Base-by-base conservation (phyloP, 2,113 vertebrate genomes). In the Nansenia antarctica region DNA sequence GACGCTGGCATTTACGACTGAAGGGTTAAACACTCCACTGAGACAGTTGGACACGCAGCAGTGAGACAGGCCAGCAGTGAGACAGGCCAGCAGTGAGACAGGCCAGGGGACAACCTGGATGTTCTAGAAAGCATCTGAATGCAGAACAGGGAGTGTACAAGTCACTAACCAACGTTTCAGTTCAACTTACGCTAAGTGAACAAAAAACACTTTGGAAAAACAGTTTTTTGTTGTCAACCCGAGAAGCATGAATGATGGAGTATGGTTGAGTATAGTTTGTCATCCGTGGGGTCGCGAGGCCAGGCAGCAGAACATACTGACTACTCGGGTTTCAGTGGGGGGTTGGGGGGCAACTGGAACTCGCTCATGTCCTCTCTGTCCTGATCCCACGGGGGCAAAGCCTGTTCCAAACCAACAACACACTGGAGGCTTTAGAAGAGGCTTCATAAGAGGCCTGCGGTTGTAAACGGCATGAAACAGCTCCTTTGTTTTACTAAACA, bases 261-360 rank as follows among this genome's bases (percentile, higher is more conserved):
- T 18, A 35, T 68, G 82, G 58, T 63, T 47, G 62, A 45, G 47
- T 18, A 35, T 68, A 84, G 58, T 63, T 47, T 67, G 52, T 70
- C 69, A 81, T n/a, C 60, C 79, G 79, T 62, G 72, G 45, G 76
- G 74, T 72, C 63, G 65, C 68, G 73, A 69, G 64, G 82, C 73
- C 55, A 70, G 67, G 74, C 77, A 74, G 78, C n/a, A n/a, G n/a
- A n/a, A n/a, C 81, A 80, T 65, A 76, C 9, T 42, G 71, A 74
- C 70, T 63, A 32, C 78, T 92, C 78, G 9, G 63, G 81, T 90
- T 90, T 87, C 84, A 78, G 0, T 29, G 24, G 52, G 69, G 70
- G 76, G 30, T 7, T 47, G 68, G 55, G 66, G 73, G 15, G 29
- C 53, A 1, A 34, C 29, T 24, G 35, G 45, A 26, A 52, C 35